Base-by-base conservation (phyloP, 2,888 invertebrate genomes). In the Melinaea marsaeus region DNA sequence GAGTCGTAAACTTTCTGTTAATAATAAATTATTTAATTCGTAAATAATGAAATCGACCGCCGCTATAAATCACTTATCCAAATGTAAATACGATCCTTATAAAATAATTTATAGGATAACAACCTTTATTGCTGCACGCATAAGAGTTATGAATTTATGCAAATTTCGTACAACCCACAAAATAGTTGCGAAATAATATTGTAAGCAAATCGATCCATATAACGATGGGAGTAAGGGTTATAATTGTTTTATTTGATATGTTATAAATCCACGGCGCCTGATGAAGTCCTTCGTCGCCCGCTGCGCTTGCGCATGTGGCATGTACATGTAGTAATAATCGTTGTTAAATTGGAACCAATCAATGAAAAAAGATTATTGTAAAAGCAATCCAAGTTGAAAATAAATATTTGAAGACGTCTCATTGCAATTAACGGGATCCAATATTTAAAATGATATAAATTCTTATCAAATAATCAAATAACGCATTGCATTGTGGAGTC, bases 31-130 rank as follows among this genome's bases (percentile, higher is more conserved):
- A 59, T 60, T 54, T 64, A 57, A 60, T 57, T 64, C 60, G 63
- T 64, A 60, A 64, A 64, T 64, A 51, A 60, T 60, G 45, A 60
- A 55, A 60, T 66, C 61, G 63, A 54, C 57, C 64, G 57, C 62
- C 56, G 46, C 62, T 55, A 67, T 72, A 72, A 72, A 70, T 72
- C 70, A 69, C 67, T 62, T 60, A 51, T 11, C 51, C 51, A 64
- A 60, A 68, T 70, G 66, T 69, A 72, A 72, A 72, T 69, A 72
- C 65, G 65, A 65, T 32, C 51, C 51, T 51, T 64, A 65, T 60
- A 60, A 56, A 58, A 54, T 63, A 57, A 65, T 61, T 47, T 60
- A 60, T 60, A 48, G 62, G 68, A 60, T 66, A 42, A 55, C 51
- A 32, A 32, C 32, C 51, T 51, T 51, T 51, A 51, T 51, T 22